Conservation (phyloP, 1,140 invertebrate genomes). For the Nixonia krombeini region DNA sequence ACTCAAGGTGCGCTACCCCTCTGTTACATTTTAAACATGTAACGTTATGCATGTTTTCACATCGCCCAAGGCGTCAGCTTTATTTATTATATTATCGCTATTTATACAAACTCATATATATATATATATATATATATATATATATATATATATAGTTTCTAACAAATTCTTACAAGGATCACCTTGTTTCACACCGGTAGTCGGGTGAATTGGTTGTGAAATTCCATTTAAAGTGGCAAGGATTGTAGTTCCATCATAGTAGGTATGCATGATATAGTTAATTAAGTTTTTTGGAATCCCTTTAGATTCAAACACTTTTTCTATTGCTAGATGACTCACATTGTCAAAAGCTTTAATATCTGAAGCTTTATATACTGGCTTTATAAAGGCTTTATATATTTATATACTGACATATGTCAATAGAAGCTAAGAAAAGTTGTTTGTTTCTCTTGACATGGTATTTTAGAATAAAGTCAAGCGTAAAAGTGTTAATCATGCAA, state of each 20-base stretch:
- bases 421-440: conserved; percentile 13
- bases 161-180: too few relatives aligned
- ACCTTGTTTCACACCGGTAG: conserved; percentile 37
- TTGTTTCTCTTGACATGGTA: conserved; percentile 15
- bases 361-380: too few relatives aligned
- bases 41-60: too few relatives aligned
- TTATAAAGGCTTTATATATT: too few relatives aligned
- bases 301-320: conserved; percentile 4
- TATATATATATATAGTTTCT: too few relatives aligned
- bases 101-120: too few relatives aligned
- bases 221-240: conserved; percentile 9
- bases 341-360: conserved; percentile 36
- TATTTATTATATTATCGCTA: too few relatives aligned
- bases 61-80: too few relatives aligned
- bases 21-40: too few relatives aligned
- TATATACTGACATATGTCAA: too few relatives aligned
- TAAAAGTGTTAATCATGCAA: conserved; percentile 19
- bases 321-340: conserved; percentile 45
- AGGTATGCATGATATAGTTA: background rate
- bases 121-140: too few relatives aligned
- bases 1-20: too few relatives aligned
- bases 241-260: conserved; percentile 18
- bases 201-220: background rate
- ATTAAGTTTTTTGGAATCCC: conserved; percentile 7
- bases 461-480: conserved; percentile 15